Evolutionary conservation across 2,113 vertebrate species (phyloP).

Genomic region (Platysteira castanea): DNA sequence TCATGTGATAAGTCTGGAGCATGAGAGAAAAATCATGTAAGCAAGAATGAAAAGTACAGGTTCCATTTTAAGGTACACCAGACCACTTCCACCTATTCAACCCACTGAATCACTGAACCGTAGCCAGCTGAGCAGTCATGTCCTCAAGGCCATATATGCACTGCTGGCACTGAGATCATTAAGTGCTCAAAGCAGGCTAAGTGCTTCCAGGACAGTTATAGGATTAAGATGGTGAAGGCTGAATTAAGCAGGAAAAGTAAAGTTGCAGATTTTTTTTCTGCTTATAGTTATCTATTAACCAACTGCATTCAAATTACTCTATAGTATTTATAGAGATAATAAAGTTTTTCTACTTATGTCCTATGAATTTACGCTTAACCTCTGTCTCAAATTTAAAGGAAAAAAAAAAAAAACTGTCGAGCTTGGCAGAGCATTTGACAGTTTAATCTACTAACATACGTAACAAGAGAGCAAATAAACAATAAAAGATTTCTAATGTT

Average conservation of each 20-base stretch:
- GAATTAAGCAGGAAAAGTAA: conserved; percentile 23
- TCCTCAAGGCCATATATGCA: conserved; percentile 50
- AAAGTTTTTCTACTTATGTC: neutral
- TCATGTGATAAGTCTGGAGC: conserved; percentile 55
- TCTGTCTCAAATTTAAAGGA: neutral
- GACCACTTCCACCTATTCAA: conserved; percentile 59
- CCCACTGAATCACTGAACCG: conserved; percentile 42
- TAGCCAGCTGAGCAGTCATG: conserved; percentile 55
- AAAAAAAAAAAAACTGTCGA: neutral
- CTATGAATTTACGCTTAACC: neutral
- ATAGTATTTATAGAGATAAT: conserved; percentile 1
- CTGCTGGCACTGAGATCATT: conserved; percentile 37
- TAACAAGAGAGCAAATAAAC: conserved; percentile 1
- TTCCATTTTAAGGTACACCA: conserved; percentile 62
- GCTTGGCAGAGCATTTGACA: neutral
- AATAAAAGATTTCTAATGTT: neutral
- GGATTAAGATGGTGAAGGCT: neutral
- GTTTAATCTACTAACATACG: conserved; percentile 21
- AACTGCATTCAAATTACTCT: neutral
- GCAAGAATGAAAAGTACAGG: conserved; percentile 62
- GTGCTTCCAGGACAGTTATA: neutral
- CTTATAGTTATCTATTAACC: conserved; percentile 25
- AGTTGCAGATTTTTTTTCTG: neutral
- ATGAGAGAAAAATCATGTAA: conserved; percentile 55
- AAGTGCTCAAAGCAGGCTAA: conserved; percentile 3